A percentile compares a stretch with the other conserved stretches of the same genome.
These are phyloP conservation scores for Torymus aiolomorphi DNA, from an alignment of 2,888 invertebrate species.

Conservation along the genomic window DNA sequence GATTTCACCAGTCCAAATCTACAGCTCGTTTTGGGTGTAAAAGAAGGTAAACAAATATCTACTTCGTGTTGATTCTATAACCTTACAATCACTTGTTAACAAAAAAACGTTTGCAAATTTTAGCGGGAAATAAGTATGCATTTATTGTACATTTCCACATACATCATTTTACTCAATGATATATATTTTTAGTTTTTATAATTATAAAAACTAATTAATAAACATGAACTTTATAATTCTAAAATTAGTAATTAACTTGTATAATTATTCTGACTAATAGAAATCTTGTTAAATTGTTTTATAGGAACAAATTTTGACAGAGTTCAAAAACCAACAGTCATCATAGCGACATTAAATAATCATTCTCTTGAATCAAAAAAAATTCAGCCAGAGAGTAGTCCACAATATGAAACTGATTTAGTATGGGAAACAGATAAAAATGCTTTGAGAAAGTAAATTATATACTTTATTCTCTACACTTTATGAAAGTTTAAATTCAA, in stretches of 20 bases:
- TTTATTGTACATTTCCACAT: neutral
- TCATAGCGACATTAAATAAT: constrained; percentile 81
- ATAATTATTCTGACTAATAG: neutral
- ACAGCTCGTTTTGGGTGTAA: constrained; percentile 82
- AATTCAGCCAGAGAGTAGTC: constrained; percentile 78
- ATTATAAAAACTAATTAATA: neutral
- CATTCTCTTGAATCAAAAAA: constrained; percentile 84
- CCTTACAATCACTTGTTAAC: constrained; percentile 35
- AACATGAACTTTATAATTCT: no score
- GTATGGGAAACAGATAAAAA: constrained; percentile 88
- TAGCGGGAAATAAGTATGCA: constrained; percentile 14
- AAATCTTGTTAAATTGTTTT: constrained; percentile 59
- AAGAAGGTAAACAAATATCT: constrained; percentile 77
- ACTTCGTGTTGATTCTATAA: constrained; percentile 25
- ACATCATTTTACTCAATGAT: neutral
- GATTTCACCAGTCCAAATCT: constrained; percentile 81
- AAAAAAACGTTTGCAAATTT: neutral
- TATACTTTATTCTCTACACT: neutral
- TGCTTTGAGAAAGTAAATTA: constrained; percentile 80
- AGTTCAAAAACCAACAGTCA: constrained; percentile 77
- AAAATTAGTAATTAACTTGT: neutral
- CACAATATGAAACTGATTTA: constrained; percentile 84
- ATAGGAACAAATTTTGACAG: constrained; percentile 80
- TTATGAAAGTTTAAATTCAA: neutral
- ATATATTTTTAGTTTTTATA: neutral